Conservation (phyloP, 2,113 vertebrate genomes). For the Montifringilla adamsi region DNA sequence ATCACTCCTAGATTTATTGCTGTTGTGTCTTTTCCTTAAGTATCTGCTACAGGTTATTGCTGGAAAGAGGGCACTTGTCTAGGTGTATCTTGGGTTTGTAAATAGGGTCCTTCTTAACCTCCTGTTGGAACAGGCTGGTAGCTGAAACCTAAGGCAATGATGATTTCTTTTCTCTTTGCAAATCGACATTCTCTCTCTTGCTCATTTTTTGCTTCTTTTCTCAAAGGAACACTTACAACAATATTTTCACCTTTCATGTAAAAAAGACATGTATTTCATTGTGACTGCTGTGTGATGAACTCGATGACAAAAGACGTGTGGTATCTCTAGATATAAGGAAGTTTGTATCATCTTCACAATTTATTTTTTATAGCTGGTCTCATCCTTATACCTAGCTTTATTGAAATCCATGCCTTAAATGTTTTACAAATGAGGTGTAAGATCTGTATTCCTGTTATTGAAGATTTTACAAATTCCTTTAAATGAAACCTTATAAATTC, state of each 20-base stretch:
- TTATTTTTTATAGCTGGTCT: background rate
- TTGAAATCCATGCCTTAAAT: background rate
- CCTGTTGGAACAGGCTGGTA: background rate
- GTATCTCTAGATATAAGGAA: background rate
- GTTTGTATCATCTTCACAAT: background rate
- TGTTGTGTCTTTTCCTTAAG: background rate
- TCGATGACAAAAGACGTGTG: background rate
- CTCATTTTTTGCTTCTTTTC: background rate
- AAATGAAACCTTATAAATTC: background rate
- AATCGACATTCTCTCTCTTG: rapidly evolving
- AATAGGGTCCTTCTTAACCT: background rate
- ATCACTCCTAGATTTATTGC: background rate
- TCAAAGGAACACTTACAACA: background rate
- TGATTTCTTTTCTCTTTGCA: background rate
- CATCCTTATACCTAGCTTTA: background rate
- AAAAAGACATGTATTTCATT: background rate
- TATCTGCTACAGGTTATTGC: background rate
- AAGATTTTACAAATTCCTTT: background rate
- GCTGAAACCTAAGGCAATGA: background rate
- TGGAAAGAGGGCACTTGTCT: background rate
- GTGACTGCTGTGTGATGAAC: background rate
- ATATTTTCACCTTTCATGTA: background rate
- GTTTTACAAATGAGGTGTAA: background rate
- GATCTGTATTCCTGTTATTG: background rate
- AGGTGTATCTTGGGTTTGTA: background rate